Evolutionary conservation across 1,140 invertebrate genomes (phyloP).

Genomic region (Eufriesea mexicana): DNA sequence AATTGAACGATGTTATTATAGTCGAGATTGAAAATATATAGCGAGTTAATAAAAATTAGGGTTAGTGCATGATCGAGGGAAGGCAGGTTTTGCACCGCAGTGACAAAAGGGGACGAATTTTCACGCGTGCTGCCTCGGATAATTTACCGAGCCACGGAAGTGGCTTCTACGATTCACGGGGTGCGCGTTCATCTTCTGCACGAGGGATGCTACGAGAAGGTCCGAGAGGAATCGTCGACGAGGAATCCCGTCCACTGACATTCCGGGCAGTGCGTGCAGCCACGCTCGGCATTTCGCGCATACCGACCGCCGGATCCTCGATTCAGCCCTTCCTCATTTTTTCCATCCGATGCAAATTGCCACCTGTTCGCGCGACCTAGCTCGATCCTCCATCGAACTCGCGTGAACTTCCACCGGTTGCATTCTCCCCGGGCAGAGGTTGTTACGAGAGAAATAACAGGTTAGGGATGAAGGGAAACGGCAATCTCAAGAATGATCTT

Average conservation of each 20-base stretch:
- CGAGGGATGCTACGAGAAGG: constrained; percentile 9
- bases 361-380: constrained; percentile 12
- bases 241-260: constrained; percentile 62
- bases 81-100: too few species aligned
- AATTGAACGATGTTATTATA: too few species aligned
- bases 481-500: too few species aligned
- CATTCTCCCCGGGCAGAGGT: neutral
- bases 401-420: neutral
- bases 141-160: too few species aligned
- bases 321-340: constrained; percentile 23
- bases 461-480: too few species aligned
- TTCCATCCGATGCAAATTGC: constrained; percentile 37
- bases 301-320: constrained; percentile 2
- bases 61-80: too few species aligned
- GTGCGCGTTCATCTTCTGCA: neutral
- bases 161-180: too few species aligned
- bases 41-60: too few species aligned
- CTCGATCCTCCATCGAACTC: neutral
- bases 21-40: too few species aligned
- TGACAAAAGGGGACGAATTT: too few species aligned
- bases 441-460: neutral
- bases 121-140: too few species aligned
- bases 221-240: constrained; percentile 46
- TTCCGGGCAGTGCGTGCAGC: constrained; percentile 61
- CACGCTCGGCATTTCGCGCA: constrained; percentile 43